A percentile compares a stretch with the other conserved stretches of the same genome.
Evolutionary conservation across 1,140 invertebrate genomes (phyloP).

Genomic region (Panulirus ornatus): DNA sequence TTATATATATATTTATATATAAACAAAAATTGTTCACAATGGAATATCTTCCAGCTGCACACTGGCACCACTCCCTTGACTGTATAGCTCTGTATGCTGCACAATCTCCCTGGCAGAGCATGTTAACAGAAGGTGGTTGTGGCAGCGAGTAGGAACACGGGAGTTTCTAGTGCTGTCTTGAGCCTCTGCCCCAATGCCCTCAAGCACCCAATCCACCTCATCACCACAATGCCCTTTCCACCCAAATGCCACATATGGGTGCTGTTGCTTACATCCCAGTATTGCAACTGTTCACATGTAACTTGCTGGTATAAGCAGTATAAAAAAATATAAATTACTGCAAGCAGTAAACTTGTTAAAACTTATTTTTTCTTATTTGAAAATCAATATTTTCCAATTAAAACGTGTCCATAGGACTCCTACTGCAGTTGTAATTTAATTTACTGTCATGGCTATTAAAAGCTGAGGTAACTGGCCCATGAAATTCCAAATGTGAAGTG

Average conservation of each 20-base stretch:
- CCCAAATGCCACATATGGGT: slow-evolving; percentile 27
- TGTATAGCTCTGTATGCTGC: slow-evolving; percentile 28
- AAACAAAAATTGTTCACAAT: slow-evolving; percentile 48
- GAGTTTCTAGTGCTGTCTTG: slow-evolving; percentile 68
- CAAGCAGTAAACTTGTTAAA: slow-evolving; percentile 29
- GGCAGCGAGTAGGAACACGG: slow-evolving; percentile 71
- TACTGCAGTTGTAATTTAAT: slow-evolving; percentile 52
- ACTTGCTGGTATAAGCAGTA: slow-evolving; percentile 29
- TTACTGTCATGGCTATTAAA: slow-evolving; percentile 67
- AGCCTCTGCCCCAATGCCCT: slow-evolving; percentile 63
- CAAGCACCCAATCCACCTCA: slow-evolving; percentile 38
- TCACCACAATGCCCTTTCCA: slow-evolving; percentile 25
- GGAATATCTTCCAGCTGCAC: slow-evolving; percentile 63
- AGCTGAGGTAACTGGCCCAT: slow-evolving; percentile 59
- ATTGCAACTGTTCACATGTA: slow-evolving; percentile 15
- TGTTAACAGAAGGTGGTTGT: slow-evolving; percentile 34
- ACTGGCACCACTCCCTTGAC: slow-evolving; percentile 53
- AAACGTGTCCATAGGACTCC: slow-evolving; percentile 34
- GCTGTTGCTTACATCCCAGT: not conserved
- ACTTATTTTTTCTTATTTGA: slow-evolving; percentile 25
- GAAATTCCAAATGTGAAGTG: slow-evolving; percentile 41
- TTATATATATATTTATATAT: slow-evolving; percentile 32
- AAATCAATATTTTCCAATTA: slow-evolving; percentile 39
- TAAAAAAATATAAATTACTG: slow-evolving; percentile 28
- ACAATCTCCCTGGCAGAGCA: not conserved